Base-by-base conservation (phyloP, 2,113 vertebrate species). In the Tympanuchus pallidicinctus region DNA sequence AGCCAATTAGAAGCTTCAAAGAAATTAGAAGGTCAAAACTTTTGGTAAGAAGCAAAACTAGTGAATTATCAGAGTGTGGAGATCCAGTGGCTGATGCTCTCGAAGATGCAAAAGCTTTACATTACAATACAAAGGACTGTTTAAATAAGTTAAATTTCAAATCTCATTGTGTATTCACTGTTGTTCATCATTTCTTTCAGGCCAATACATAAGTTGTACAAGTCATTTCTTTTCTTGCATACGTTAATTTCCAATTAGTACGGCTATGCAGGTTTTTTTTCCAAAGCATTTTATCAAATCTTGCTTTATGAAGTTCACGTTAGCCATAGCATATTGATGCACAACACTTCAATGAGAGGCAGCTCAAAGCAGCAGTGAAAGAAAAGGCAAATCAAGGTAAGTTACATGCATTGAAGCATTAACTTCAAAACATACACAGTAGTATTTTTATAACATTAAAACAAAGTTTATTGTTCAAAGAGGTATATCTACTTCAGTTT, bases 361-460 rank as follows among this genome's bases (percentile, higher is more conserved):
- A 30, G 67, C 8, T 61, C 34, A 83, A 75, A 76, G 38, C 47
- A 92, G 17, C 20, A 80, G 30, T 11, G 7, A 47, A 69, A 69
- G 27, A 4, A 11, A 1, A 17, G 30, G 7, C 4, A 4, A 69
- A 56, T 34, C 63, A 76, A 16, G 0, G 1, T 22, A 42, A 34
- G 10, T 36, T 76, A 73, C 28, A 83, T 6, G 17, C 40, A 65
- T 10, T 8, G 15, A 74, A 0, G 1, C 65, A 47, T 47, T 64
- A 70, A 81, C 21, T 71, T 32, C 32, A 88, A 57, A 70, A 63
- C 4, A 75, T 6, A 50, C 0, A 74, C 10, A 40, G 57, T 12
- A 86, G 27, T 6, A 63, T 70, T 82, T 76, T 50, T 32, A 13
- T 82, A 42, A 69, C 25, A 32, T 57, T 80, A 72, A 64, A 66